Base-by-base conservation (phyloP, 2,113 vertebrate species). In the Salvator merianae region DNA sequence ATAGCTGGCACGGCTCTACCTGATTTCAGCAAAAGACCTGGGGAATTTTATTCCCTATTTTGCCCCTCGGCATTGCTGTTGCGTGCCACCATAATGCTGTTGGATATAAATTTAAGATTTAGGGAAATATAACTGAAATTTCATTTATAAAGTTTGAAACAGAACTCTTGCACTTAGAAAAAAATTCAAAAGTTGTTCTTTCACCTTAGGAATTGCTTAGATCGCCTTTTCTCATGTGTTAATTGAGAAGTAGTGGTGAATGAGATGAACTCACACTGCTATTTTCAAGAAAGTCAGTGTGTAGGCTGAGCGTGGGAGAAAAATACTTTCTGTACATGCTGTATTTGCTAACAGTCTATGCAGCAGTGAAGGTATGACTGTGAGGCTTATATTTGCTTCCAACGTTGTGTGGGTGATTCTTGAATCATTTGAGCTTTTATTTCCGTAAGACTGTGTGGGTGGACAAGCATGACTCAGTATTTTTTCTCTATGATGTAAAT, bases 401-500 rank as follows among this genome's bases (percentile, higher is more conserved):
- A 92, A 93, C 90, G 91, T 91, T 78, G 92, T 93, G 93, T 93
- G 94, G 93, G 94, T 94, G 94, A 94, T 94, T 95, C 94, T 90
- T 94, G 92, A 96, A 95, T 95, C 81, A 70, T 79, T 93, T 88
- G 88, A 94, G 92, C 93, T 93, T 94, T 97, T 96, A 95, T 95
- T 96, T 97, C 94, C 92, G 89, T 94, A 91, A 93, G 80, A 84
- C 86, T 68, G 86, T 85, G 96, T 96, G 96, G 95, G 96, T 93
- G 94, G 93, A 88, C 84, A 88, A 92, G 40, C 88, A 92, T 96
- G 96, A 97, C 94, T 97, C 96, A 96, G 95, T 96, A 95, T 94
- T 47, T 95, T 59, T 95, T 95, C 92, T 91, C 90, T 77, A 80
- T 88, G 94, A 96, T 91, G 90, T 87, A 86, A 94, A 94, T 94